Evolutionary conservation across 2,797 vertebrate species (phyloP), one percentile per base, ranked within the genome.

Genomic region (Morelia viridis): DNA sequence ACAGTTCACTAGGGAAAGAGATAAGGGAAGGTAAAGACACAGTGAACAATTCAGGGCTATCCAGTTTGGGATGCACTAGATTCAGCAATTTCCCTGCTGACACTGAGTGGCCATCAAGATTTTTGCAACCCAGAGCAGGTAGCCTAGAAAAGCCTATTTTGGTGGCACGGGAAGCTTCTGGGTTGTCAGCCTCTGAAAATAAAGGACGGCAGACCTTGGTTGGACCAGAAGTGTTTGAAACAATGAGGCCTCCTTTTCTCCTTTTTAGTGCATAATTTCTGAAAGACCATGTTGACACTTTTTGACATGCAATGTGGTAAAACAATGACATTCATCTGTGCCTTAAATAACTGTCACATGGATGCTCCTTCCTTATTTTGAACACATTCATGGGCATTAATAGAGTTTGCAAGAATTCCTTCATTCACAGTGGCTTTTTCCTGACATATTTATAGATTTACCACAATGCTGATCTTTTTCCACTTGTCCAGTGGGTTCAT

Each of bases 291-390:
- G 9, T 93, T 61, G 87, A 10, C 93, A 96, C 95, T 92, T 95
- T 89, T 94, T 85, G 93, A 76, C 91, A 89, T 56, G 91, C 50
- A 6, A 0, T 65, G 87, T 94, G 91, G 68, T 92, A 88, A 85
- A 94, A 96, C 0, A 90, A 86, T 9, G 93, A 65, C 50, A 95
- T 84, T 84, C 90, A 95, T 61, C 91, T 94, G 90, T 96, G 96
- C 95, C 95, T 96, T 90, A 97, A 97, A 96, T 96, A 96, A 93
- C 94, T 93, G 93, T 94, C 94, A 94, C 88, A 94, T 91, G 93
- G 90, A 85, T 24, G 12, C 57, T 92, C 61, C 95, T 97, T 97
- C 96, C 97, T 96, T 94, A 89, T 97, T 96, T 95, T 28, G 92
- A 84, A 89, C 17, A 41, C 93, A 94, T 96, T 96, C 94, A 89